Base-by-base conservation (phyloP, 2,797 vertebrate genomes). In the Hoplostethus mediterraneus region DNA sequence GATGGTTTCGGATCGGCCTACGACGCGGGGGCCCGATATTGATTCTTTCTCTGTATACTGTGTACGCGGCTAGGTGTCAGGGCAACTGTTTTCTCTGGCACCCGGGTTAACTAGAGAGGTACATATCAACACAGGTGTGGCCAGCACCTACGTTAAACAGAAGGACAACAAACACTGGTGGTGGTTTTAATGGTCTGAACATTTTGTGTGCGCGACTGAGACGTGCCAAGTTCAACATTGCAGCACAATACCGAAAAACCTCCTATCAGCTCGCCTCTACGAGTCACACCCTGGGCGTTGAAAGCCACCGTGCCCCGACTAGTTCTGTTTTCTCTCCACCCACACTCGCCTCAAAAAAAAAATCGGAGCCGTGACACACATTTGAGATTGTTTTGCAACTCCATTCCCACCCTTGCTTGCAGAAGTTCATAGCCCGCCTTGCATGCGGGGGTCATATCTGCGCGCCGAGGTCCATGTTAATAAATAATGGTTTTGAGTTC, bases 211-310 rank as follows among this genome's bases (percentile, higher is more conserved):
- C 67, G 53, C 36, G 61, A 28, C 25, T 3, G 56, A 58, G 44
- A 71, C 33, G 11, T 86, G 90, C 88, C 87, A 92, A 93, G 85
- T 82, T 75, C 90, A 92, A 93, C 85, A 89, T 10, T 13, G 38
- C 54, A 81, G 63, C 56, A 81, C 79, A 84, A 84, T 87, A 82
- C 80, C 60, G 87, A 71, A 83, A 64, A 55, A 74, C 56, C 55
- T 86, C 55, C 54, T 86, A 85, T 89, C 82, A 82, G 73, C 56
- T 67, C 75, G 67, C 71, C 67, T 82, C 45, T 65, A 74, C 56
- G 51, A 83, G 90, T 90, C 85, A 91, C 91, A 85, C 92, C 92
- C 89, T 90, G 84, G 85, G 89, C 36, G 83, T 84, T 81, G 75
- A 82, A 59, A 77, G 79, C 61, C 59, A 73, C 85, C 88, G 17